Evolutionary conservation across 2,113 vertebrate species (phyloP).

Genomic region (Oenanthe melanoleuca): DNA sequence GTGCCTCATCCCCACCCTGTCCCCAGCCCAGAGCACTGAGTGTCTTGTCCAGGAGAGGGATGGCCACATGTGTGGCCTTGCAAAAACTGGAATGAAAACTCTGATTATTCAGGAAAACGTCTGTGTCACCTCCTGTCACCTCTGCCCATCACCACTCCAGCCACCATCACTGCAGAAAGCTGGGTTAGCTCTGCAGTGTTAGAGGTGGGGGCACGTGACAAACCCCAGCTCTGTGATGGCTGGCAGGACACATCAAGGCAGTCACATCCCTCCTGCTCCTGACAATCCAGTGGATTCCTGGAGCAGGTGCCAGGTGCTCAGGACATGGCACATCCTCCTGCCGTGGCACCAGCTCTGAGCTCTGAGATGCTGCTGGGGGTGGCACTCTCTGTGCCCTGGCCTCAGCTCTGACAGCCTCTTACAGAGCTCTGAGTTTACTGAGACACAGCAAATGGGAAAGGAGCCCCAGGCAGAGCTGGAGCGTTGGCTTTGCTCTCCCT

Average conservation of each 20-base stretch:
- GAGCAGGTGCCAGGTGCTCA: background rate
- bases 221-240: background rate
- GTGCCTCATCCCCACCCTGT: accelerated
- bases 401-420: background rate
- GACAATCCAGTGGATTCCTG: background rate
- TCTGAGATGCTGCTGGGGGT: background rate
- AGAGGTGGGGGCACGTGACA: too few species aligned
- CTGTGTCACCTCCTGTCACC: background rate
- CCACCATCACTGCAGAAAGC: background rate
- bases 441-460: background rate
- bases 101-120: background rate
- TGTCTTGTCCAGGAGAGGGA: background rate
- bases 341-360: background rate
- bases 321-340: background rate
- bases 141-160: background rate
- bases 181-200: background rate
- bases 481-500: background rate
- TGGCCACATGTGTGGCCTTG: background rate
- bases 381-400: background rate
- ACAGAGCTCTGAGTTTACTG: background rate
- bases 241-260: background rate
- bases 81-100: background rate
- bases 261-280: too few species aligned
- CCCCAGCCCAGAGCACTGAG: background rate
- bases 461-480: background rate